Base-by-base conservation (phyloP, 2,888 invertebrate species). In the Eilema caniola region DNA sequence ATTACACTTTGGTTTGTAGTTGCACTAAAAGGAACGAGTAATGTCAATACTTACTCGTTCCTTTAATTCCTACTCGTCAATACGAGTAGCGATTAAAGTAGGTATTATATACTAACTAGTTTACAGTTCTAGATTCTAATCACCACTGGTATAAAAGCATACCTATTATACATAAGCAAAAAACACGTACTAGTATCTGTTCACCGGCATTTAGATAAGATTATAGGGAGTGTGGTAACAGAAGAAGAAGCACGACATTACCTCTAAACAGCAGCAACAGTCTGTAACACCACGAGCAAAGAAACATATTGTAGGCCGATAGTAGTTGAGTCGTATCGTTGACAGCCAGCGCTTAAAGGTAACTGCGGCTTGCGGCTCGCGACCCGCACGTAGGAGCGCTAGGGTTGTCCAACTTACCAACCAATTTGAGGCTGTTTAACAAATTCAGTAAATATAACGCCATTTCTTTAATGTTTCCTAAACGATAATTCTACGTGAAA, bases 241-340 rank as follows among this genome's bases (percentile, higher is more conserved):
- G 37, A 33, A 37, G n/a, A n/a, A n/a, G n/a, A n/a, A 66, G 14
- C 25, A 31, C 16, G 24, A 61, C 23, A 59, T 61, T 85, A 89
- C 88, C 88, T 87, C 84, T 74, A 16, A 87, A 63, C 37, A 83
- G 76, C 68, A 87, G 79, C 67, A 86, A 73, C 33, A 82, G 82
- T 70, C 80, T 78, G 69, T 80, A 86, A 72, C 86, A 89, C 79
- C 87, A 86, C 66, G 86, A 77, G 69, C 87, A 88, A 62, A 87
- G 84, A 67, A 86, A 87, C 89, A 88, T 33, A 31, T 61, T 59
- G 83, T 79, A 78, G 81, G 70, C 70, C 74, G 74, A 71, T 61
- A 72, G 63, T 70, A 63, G 65, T 53, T 67, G 76, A 63, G 65
- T 53, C 65, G 76, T 67, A 72, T 69, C 72, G 63, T 63, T 65